Conservation (phyloP, 2,797 vertebrate species). For the Pseudochirops cupreus region DNA sequence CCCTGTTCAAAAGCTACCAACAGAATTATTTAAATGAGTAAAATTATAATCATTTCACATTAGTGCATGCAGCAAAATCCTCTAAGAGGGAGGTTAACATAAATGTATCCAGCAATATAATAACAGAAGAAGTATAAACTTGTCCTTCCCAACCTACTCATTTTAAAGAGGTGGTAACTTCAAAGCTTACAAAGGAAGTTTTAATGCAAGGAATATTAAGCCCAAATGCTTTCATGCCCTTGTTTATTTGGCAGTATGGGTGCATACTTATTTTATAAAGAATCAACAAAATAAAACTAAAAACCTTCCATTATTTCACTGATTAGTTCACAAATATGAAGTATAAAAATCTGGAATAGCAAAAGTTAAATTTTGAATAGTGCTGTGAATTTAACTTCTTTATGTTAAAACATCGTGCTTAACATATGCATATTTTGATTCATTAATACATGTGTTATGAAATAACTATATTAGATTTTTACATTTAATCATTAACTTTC, state of each 20-base stretch:
- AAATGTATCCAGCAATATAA: not conserved
- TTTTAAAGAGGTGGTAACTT: slow-evolving; percentile 20
- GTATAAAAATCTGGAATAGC: slow-evolving; percentile 9
- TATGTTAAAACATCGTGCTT: slow-evolving; percentile 27
- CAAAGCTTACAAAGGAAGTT: slow-evolving; percentile 24
- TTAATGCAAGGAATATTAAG: not conserved
- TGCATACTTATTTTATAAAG: not conserved
- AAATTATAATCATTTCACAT: slow-evolving; percentile 23
- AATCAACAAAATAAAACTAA: not conserved
- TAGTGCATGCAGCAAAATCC: not conserved
- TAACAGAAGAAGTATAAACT: not conserved
- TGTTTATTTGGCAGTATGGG: not conserved
- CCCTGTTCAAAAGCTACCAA: slow-evolving; percentile 13
- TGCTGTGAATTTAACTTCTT: not conserved
- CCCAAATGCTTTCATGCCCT: not conserved
- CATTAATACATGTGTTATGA: not conserved
- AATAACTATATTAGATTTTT: slow-evolving; percentile 18
- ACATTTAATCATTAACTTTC: slow-evolving; percentile 20
- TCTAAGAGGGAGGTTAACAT: not conserved
- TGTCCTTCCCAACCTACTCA: not conserved
- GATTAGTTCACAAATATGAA: slow-evolving; percentile 51
- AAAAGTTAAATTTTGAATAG: slow-evolving; percentile 25
- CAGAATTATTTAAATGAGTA: slow-evolving; percentile 39
- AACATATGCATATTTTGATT: slow-evolving; percentile 23
- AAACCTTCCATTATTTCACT: not conserved